These are phyloP conservation scores for Myopa tessellatipennis DNA, from an alignment of 2,888 invertebrate genomes.

Conservation along the genomic window DNA sequence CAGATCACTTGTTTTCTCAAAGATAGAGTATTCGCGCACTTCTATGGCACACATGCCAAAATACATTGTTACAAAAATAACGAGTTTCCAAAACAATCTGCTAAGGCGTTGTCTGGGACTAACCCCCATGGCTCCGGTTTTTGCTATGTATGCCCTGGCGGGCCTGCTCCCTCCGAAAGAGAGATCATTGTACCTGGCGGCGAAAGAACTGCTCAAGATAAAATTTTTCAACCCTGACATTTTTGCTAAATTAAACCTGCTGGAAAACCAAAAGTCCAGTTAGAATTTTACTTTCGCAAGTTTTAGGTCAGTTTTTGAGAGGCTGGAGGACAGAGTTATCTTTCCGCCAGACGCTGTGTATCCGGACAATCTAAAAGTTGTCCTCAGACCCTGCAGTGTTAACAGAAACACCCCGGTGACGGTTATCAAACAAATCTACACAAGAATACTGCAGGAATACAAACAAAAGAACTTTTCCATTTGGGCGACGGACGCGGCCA, in stretches of 20 bases:
- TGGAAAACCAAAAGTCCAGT: background rate
- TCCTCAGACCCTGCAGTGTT: too few species aligned
- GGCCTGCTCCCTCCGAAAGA: constrained; percentile 2
- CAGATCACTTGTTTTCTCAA: constrained; percentile 8
- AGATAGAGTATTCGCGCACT: background rate
- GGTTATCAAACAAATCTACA: background rate
- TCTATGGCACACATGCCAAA: constrained; percentile 14
- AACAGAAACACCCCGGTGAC: background rate
- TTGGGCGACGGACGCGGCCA: constrained; percentile 3
- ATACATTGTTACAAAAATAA: constrained; percentile 13
- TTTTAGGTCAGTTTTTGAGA: background rate
- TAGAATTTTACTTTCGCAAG: background rate
- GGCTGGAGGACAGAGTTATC: background rate
- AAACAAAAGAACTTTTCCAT: background rate
- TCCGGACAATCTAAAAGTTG: too few species aligned
- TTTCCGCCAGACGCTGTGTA: too few species aligned
- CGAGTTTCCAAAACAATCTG: constrained; percentile 24
- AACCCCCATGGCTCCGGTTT: background rate
- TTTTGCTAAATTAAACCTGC: background rate
- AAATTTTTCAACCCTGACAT: background rate
- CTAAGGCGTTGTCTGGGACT: constrained; percentile 17
- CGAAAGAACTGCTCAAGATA: constrained; percentile 21
- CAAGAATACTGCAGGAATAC: background rate
- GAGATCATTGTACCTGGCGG: constrained; percentile 19
- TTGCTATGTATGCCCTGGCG: constrained; percentile 6